A percentile compares a stretch with the other conserved stretches of the same genome.
Evolutionary conservation across 2,888 invertebrate species (phyloP).

Genomic region (Tenthredo amoena): DNA sequence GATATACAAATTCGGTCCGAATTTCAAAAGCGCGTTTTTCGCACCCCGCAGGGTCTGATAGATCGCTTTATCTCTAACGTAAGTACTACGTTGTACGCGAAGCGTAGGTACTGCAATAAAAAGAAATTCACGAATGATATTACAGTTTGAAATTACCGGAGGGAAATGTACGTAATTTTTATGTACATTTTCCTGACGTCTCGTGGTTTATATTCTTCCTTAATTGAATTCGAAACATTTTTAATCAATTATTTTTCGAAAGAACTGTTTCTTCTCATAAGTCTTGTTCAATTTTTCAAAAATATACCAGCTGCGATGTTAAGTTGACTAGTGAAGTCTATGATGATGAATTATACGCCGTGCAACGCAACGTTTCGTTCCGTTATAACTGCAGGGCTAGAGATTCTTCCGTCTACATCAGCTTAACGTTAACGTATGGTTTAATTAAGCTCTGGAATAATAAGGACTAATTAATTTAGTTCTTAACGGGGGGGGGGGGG

Average conservation of each 20-base stretch:
- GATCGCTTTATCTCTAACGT: not conserved
- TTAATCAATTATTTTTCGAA: too few species aligned
- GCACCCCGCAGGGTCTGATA: not conserved
- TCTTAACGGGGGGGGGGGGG: too few species aligned
- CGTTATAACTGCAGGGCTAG: not conserved
- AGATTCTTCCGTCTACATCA: constrained; percentile 9
- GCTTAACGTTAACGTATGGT: not conserved
- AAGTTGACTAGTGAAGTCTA: not conserved
- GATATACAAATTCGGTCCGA: not conserved
- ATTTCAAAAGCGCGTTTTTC: not conserved
- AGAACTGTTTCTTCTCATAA: too few species aligned
- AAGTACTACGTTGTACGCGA: not conserved
- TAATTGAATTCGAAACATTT: not conserved
- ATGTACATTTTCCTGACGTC: not conserved
- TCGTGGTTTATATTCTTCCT: not conserved
- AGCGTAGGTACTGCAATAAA: not conserved
- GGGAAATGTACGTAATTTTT: not conserved
- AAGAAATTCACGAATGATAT: not conserved
- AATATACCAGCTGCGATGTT: not conserved
- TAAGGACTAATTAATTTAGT: constrained; percentile 33
- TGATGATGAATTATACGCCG: not conserved
- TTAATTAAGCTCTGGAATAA: constrained; percentile 37
- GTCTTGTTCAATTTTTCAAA: not conserved
- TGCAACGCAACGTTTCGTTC: not conserved
- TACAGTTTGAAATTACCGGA: not conserved